These are phyloP conservation scores for Paedocypris micromegethes DNA, from an alignment of 2,797 vertebrate genomes.

Conservation along the genomic window DNA sequence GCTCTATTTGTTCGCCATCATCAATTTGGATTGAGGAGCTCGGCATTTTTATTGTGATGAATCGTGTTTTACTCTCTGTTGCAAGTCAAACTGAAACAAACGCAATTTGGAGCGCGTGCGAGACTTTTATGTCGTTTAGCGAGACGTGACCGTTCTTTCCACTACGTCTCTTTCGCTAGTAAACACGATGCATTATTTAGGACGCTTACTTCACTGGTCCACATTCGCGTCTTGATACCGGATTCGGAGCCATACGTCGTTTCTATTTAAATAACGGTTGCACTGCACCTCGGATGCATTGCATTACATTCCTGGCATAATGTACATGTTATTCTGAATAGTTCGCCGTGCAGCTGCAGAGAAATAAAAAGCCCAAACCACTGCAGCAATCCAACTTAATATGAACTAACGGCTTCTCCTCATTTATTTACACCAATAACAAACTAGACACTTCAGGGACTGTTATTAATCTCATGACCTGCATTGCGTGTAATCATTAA, in stretches of 20 bases:
- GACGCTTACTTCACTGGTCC: constrained; percentile 9
- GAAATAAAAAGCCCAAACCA: no score
- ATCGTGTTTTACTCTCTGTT: constrained; percentile 31
- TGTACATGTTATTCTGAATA: background rate
- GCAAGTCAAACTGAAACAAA: background rate
- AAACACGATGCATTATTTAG: constrained; percentile 28
- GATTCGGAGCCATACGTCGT: no score
- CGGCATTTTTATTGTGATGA: constrained; percentile 45
- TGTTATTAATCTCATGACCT: no score
- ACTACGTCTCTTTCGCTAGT: background rate
- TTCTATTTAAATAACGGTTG: background rate
- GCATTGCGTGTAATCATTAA: no score
- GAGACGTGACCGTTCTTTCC: no score
- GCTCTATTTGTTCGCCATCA: constrained; percentile 45
- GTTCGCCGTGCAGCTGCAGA: background rate
- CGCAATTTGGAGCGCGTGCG: background rate
- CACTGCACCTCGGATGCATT: background rate
- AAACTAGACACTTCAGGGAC: no score
- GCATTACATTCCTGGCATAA: background rate
- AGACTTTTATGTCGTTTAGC: no score
- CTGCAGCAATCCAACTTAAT: no score
- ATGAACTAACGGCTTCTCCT: no score
- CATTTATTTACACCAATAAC: no score
- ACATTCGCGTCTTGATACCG: background rate
- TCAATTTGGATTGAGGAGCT: constrained; percentile 46